Evolutionary conservation across 2,888 invertebrate genomes (phyloP).

Genomic region (Scaptomyza tumidula): DNA sequence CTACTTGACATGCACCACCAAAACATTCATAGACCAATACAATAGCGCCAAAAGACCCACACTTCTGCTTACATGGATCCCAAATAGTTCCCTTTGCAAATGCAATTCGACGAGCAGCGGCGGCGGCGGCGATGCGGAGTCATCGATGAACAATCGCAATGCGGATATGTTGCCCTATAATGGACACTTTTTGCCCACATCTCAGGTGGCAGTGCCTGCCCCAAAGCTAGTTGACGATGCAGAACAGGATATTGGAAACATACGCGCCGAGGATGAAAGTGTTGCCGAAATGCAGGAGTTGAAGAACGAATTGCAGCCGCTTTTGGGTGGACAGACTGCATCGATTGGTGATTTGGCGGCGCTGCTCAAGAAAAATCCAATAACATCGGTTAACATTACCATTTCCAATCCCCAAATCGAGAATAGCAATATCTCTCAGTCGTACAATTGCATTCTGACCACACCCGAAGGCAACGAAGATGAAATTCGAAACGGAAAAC

Average conservation of each 20-base stretch:
- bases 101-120: conserved; percentile 86
- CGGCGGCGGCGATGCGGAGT: conserved; percentile 36
- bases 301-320: conserved; percentile 84
- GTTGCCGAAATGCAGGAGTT: conserved; percentile 83
- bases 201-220: conserved; percentile 54
- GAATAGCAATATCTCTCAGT: conserved; percentile 88
- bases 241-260: conserved; percentile 29
- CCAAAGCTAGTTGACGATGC: conserved; percentile 60
- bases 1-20: conserved; percentile 94
- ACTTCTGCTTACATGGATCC: conserved; percentile 96
- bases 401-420: conserved; percentile 91
- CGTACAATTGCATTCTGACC: conserved; percentile 80
- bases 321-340: conserved; percentile 82
- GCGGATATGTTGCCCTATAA: conserved; percentile 85
- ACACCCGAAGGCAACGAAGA: conserved; percentile 80
- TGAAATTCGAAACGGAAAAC: conserved; percentile 1
- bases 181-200: conserved; percentile 45
- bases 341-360: conserved; percentile 82
- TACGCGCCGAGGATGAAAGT: conserved; percentile 66
- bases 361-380: conserved; percentile 86
- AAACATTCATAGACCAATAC: conserved; percentile 91
- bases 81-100: conserved; percentile 94
- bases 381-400: conserved; percentile 88
- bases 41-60: conserved; percentile 92
- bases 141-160: conserved; percentile 84